Conservation (phyloP, 2,888 invertebrate genomes). For the Temnothorax rugatulus region DNA sequence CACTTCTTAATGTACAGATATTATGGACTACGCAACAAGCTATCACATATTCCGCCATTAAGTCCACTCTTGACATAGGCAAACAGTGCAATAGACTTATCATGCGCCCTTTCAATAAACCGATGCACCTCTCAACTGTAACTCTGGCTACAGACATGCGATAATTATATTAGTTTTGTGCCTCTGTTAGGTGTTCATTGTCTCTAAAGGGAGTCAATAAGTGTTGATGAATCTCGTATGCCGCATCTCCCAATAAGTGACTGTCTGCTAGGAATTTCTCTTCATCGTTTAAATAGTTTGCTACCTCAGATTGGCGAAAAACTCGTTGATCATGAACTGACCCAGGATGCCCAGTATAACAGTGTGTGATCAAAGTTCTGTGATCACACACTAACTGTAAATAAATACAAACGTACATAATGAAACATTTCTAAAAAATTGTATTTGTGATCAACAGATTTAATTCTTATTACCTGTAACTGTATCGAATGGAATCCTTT, state of each 20-base stretch:
- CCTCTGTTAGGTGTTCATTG: background rate
- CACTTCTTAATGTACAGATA: constrained; percentile 55
- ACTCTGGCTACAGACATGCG: constrained; percentile 65
- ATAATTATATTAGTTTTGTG: constrained; percentile 62
- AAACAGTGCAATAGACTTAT: constrained; percentile 66
- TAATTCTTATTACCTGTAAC: too few species aligned
- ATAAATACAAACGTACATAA: too few species aligned
- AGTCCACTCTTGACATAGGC: constrained; percentile 60
- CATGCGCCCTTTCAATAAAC: constrained; percentile 66
- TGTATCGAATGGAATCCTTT: too few species aligned
- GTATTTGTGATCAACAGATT: too few species aligned
- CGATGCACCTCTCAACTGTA: constrained; percentile 60
- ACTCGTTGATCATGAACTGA: too few species aligned
- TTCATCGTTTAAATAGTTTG: too few species aligned
- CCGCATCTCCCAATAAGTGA: background rate
- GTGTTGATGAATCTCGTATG: background rate
- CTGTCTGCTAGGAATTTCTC: too few species aligned
- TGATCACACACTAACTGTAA: too few species aligned
- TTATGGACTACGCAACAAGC: constrained; percentile 74
- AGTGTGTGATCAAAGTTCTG: too few species aligned
- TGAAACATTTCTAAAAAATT: too few species aligned
- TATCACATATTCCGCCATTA: constrained; percentile 71
- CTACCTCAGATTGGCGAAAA: too few species aligned
- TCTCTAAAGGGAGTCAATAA: background rate
- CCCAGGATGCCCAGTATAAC: too few species aligned